Conservation (phyloP, 2,113 vertebrate species). For the Azemiops feae region DNA sequence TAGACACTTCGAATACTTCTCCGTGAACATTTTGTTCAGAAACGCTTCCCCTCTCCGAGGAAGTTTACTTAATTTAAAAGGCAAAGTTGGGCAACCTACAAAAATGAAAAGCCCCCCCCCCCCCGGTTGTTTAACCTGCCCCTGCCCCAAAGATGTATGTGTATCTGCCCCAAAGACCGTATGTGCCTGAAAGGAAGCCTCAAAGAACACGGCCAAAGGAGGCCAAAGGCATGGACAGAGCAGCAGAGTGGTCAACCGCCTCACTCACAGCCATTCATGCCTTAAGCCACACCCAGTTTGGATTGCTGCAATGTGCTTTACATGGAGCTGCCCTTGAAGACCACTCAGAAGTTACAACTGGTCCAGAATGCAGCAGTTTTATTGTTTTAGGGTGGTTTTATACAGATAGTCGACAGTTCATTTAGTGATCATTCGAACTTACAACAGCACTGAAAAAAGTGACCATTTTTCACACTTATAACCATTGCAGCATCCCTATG, state of each 20-base stretch:
- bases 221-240: background rate
- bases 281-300: background rate
- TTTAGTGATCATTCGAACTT: too few species aligned
- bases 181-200: conserved; percentile 1
- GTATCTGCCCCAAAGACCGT: background rate
- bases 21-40: conserved; percentile 58
- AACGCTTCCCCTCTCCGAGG: conserved; percentile 50
- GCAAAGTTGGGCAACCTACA: conserved; percentile 29
- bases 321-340: background rate
- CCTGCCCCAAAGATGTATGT: background rate
- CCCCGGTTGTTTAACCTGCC: conserved; percentile 37
- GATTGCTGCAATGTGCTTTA: background rate
- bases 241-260: background rate
- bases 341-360: background rate
- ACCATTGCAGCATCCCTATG: too few species aligned
- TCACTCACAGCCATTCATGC: background rate
- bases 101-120: conserved; percentile 28
- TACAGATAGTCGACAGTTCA: too few species aligned
- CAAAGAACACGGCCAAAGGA: background rate
- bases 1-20: conserved; percentile 51
- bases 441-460: too few species aligned
- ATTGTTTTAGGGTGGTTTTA: too few species aligned
- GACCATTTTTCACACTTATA: too few species aligned
- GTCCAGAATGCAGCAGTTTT: background rate
- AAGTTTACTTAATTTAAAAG: conserved; percentile 57